phyloP scores from a whole-genome alignment of 1,140 invertebrate genomes.

The Laodelphax striatellus region DNA sequence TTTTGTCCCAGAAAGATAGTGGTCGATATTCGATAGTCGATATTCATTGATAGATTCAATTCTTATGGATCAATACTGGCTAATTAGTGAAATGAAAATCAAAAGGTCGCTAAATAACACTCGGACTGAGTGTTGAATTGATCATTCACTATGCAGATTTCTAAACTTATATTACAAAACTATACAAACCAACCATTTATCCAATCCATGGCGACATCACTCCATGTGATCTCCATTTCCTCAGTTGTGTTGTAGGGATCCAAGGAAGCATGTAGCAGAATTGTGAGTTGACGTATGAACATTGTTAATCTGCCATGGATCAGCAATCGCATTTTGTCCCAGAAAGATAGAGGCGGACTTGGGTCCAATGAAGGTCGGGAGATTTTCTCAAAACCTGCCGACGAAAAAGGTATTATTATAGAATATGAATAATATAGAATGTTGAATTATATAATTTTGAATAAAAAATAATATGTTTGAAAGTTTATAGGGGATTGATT shows the following conservation, averaged over 20 bases:
- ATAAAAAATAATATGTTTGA: too few relatives aligned
- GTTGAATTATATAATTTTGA: too few relatives aligned
- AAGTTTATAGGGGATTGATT: too few relatives aligned
- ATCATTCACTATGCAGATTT: too few relatives aligned
- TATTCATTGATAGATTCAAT: too few relatives aligned
- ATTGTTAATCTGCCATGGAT: slow-evolving; percentile 87
- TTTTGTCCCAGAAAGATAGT: slow-evolving; percentile 96
- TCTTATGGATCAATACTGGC: too few relatives aligned
- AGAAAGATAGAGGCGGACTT: slow-evolving; percentile 85
- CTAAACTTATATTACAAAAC: too few relatives aligned
- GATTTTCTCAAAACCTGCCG: slow-evolving; percentile 65
- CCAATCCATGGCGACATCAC: slow-evolving; percentile 85
- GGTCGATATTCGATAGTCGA: too few relatives aligned
- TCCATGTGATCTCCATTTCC: slow-evolving; percentile 96
- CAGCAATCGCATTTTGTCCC: slow-evolving; percentile 91
- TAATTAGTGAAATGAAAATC: too few relatives aligned
- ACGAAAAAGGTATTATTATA: not conserved
- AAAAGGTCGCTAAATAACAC: too few relatives aligned
- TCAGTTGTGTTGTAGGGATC: slow-evolving; percentile 99
- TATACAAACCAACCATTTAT: slow-evolving; percentile 72
- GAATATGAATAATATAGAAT: too few relatives aligned
- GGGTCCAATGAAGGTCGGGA: slow-evolving; percentile 82
- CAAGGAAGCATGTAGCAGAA: slow-evolving; percentile 83
- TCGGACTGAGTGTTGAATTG: too few relatives aligned
- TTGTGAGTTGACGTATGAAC: slow-evolving; percentile 71